Evolutionary conservation across 2,113 vertebrate genomes (phyloP).

Genomic region (Cyprinodon variegatus): DNA sequence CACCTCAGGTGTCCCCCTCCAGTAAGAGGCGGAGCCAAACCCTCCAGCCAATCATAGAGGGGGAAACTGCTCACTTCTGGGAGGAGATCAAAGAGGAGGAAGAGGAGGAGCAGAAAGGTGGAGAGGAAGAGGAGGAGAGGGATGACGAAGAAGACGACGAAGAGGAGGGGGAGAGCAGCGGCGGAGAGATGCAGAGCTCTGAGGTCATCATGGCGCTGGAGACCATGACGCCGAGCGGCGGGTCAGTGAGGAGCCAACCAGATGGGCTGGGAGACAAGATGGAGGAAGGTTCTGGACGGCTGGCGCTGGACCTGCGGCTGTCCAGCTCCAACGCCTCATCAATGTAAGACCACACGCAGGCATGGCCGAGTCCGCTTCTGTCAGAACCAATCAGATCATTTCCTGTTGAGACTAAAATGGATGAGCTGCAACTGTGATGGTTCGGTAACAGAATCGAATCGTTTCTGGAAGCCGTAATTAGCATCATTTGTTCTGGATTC

Average conservation of each 20-base stretch:
- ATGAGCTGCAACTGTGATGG: no score
- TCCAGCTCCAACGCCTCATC: constrained; percentile 94
- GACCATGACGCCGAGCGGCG: constrained; percentile 70
- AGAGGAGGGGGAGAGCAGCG: constrained; percentile 69
- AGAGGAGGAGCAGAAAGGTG: constrained; percentile 65
- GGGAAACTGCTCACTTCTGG: constrained; percentile 97
- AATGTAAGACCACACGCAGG: constrained; percentile 79
- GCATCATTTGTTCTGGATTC: no score
- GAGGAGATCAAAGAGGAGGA: constrained; percentile 91
- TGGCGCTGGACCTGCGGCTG: constrained; percentile 89
- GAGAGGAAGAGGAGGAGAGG: constrained; percentile 33
- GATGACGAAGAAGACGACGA: constrained; percentile 68
- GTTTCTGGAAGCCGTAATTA: no score
- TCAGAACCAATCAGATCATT: no score
- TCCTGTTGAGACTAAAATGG: no score
- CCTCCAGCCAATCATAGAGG: constrained; percentile 97
- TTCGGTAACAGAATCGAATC: no score
- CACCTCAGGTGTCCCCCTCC: constrained; percentile 89
- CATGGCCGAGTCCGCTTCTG: no score
- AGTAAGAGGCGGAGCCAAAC: constrained; percentile 91
- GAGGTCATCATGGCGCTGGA: constrained; percentile 88
- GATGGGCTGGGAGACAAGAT: constrained; percentile 67
- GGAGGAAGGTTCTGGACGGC: constrained; percentile 88
- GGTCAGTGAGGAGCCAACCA: constrained; percentile 41
- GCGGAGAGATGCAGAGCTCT: constrained; percentile 84